Percentiles rank a stretch among this genome's conserved stretches.
Conservation (phyloP, 2,888 invertebrate species). For the Tridacna gigas region DNA sequence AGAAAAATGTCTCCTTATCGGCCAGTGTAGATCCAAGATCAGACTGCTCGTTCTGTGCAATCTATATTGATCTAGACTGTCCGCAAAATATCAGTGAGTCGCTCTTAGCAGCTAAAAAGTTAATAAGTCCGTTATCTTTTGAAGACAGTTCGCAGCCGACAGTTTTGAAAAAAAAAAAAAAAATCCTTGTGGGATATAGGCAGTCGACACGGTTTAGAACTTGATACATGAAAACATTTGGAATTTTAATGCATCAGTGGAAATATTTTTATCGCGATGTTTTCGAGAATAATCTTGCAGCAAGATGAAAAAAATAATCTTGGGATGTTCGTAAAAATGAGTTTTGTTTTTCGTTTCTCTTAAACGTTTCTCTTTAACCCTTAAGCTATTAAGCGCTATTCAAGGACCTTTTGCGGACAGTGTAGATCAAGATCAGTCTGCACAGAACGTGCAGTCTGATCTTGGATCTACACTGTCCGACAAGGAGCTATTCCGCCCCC, state of each 20-base stretch:
- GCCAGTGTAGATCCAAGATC: no score
- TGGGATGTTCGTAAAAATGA: no score
- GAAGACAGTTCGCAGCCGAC: neutral
- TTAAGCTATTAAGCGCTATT: no score
- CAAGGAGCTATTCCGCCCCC: no score
- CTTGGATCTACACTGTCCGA: neutral
- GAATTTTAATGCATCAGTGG: neutral
- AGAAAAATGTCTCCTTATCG: no score
- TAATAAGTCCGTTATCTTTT: neutral
- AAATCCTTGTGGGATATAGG: neutral
- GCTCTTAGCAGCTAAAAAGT: neutral
- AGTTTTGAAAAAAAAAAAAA: neutral
- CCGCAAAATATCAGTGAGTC: no score
- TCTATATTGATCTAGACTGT: no score
- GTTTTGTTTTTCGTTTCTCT: no score
- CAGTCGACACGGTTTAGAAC: neutral
- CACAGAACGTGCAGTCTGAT: neutral
- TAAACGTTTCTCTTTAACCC: no score
- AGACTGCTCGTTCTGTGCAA: no score
- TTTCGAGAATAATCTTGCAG: neutral
- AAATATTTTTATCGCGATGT: neutral
- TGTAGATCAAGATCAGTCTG: neutral
- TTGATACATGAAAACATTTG: neutral
- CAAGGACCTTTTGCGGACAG: no score
- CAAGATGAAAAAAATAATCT: no score